Conservation (phyloP, 35 echinoderm and acorn worm genomes). For the Anneissia japonica region DNA sequence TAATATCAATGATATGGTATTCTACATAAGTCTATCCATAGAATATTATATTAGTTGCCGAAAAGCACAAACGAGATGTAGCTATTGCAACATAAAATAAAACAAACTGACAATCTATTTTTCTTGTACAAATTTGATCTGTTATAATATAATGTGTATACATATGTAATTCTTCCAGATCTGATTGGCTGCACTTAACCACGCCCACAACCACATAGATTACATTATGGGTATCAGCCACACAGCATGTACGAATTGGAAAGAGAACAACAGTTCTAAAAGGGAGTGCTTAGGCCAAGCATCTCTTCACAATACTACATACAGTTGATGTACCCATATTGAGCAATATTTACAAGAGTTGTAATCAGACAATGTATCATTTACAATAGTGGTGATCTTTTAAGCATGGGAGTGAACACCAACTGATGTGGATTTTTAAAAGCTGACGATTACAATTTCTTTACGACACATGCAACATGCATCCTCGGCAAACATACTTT, state of each 20-base stretch:
- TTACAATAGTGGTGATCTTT: too few relatives aligned
- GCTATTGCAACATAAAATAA: background rate
- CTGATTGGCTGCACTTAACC: too few relatives aligned
- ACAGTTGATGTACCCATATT: background rate
- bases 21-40: background rate
- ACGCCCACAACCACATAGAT: background rate
- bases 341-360: background rate
- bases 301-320: background rate
- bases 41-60: background rate
- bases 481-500: background rate
- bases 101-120: background rate
- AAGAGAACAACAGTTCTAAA: background rate
- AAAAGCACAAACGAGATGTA: background rate
- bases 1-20: background rate
- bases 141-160: background rate
- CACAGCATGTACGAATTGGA: background rate
- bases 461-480: background rate
- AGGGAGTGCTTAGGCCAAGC: too few relatives aligned
- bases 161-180: background rate
- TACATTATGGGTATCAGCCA: background rate
- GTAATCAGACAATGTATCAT: too few relatives aligned
- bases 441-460: background rate
- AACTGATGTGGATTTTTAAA: background rate
- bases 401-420: background rate
- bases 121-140: slow-evolving; percentile 1